Conservation (phyloP, 2,113 vertebrate genomes). For the Phylloscopus trochilus region DNA sequence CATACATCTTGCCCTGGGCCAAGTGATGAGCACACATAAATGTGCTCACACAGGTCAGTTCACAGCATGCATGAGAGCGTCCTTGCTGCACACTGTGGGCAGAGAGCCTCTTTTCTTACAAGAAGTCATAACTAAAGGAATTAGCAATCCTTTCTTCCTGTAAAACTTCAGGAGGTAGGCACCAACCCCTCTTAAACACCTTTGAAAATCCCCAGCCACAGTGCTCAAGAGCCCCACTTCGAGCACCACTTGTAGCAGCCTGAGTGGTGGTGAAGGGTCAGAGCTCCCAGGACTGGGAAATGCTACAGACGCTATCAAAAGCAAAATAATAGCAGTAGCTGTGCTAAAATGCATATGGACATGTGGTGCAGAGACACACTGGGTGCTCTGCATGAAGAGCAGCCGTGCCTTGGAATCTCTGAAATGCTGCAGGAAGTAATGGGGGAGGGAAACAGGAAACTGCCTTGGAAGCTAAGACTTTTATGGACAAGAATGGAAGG, state of each 20-base stretch:
- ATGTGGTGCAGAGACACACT: not conserved
- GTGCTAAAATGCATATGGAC: not conserved
- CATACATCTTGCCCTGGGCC: not conserved
- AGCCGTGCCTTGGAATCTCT: not conserved
- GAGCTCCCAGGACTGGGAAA: not conserved
- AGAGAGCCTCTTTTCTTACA: not conserved
- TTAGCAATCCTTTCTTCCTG: not conserved
- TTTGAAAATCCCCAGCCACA: not conserved
- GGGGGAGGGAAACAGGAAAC: not conserved
- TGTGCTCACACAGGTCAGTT: not conserved
- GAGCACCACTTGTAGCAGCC: not conserved
- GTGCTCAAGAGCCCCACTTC: not conserved
- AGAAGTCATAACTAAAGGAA: not conserved
- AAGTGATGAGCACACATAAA: not conserved
- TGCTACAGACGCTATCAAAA: not conserved
- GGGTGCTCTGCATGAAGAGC: not conserved
- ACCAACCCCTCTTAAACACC: not conserved
- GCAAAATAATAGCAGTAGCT: not conserved
- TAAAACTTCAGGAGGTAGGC: not conserved
- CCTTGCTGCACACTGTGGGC: rapidly evolving
- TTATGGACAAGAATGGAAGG: not conserved
- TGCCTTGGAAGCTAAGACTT: not conserved
- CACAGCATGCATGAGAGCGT: not conserved
- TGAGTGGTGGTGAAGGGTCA: not conserved
- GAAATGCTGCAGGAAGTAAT: not conserved